A percentile compares a stretch with the other conserved stretches of the same genome.
phyloP scores from a whole-genome alignment of 2,888 invertebrate genomes.

The Pristionchus entomophagus region DNA sequence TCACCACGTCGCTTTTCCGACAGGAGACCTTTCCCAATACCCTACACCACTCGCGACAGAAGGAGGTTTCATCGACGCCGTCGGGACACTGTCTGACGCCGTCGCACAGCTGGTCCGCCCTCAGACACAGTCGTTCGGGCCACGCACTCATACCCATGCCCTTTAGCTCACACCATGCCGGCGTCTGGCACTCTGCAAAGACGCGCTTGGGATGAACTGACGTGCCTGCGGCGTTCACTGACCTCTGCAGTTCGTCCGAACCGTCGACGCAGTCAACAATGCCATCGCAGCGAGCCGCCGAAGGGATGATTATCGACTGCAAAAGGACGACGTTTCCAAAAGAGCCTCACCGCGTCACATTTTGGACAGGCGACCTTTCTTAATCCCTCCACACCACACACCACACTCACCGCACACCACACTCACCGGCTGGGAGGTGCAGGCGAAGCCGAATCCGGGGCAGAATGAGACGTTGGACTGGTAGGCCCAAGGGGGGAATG shows the following conservation, averaged over 20 bases:
- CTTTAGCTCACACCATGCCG: constrained; percentile 62
- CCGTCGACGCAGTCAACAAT: constrained; percentile 64
- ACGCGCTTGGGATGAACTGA: background rate
- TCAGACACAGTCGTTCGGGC: constrained; percentile 16
- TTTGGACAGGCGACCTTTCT: no score
- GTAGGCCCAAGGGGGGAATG: constrained; percentile 55
- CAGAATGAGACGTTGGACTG: constrained; percentile 68
- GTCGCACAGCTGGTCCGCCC: constrained; percentile 57
- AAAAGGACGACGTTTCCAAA: background rate
- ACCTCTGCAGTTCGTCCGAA: constrained; percentile 65
- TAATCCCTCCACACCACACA: background rate
- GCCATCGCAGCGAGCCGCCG: constrained; percentile 67
- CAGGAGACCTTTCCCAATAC: background rate
- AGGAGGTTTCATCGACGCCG: constrained; percentile 59
- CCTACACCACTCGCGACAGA: constrained; percentile 42
- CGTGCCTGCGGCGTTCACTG: no score
- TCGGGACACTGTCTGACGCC: constrained; percentile 66
- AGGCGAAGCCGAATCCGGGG: constrained; percentile 68
- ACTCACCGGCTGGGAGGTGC: constrained; percentile 63
- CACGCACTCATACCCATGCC: background rate
- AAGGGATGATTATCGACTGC: constrained; percentile 54
- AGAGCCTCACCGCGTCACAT: background rate
- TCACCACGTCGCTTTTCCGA: background rate
- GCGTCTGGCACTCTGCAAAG: constrained; percentile 64
- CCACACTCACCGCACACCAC: no score